phyloP scores from a whole-genome alignment of 92 coral and sea anemone genomes.

The Meandrina meandrites region DNA sequence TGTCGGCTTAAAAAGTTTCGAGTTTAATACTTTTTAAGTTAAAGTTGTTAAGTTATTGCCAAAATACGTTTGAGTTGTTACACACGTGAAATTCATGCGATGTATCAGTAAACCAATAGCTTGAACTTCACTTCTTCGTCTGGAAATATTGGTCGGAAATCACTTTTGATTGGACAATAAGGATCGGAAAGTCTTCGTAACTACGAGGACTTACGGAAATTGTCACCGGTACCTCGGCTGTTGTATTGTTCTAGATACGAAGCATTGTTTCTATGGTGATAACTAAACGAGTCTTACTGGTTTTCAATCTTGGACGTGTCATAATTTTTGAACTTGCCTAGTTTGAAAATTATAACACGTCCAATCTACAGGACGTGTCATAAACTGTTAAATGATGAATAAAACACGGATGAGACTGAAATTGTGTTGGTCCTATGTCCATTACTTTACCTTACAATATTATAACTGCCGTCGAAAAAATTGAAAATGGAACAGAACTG shows the following conservation, averaged over 20 bases:
- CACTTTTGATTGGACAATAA: neutral
- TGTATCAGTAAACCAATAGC: no score
- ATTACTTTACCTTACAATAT: neutral
- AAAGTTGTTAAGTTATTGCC: no score
- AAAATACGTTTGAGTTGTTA: no score
- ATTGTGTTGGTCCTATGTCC: neutral
- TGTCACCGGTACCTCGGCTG: neutral
- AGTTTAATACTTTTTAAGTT: no score
- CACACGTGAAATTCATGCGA: no score
- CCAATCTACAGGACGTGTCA: neutral
- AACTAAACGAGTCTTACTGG: neutral
- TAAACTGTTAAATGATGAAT: neutral
- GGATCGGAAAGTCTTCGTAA: neutral
- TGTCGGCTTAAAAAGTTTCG: no score
- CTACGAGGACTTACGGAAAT: neutral
- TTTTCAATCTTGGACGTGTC: neutral
- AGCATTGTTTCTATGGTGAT: neutral
- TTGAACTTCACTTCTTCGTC: no score
- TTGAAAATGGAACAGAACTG: no score
- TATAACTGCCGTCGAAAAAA: no score
- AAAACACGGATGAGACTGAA: conserved; percentile 6
- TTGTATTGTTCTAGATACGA: neutral
- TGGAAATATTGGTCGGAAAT: no score
- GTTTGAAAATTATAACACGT: neutral
- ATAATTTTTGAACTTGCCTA: neutral